phyloP scores from a whole-genome alignment of 2,888 invertebrate species.

The Stenodera caucasica region DNA sequence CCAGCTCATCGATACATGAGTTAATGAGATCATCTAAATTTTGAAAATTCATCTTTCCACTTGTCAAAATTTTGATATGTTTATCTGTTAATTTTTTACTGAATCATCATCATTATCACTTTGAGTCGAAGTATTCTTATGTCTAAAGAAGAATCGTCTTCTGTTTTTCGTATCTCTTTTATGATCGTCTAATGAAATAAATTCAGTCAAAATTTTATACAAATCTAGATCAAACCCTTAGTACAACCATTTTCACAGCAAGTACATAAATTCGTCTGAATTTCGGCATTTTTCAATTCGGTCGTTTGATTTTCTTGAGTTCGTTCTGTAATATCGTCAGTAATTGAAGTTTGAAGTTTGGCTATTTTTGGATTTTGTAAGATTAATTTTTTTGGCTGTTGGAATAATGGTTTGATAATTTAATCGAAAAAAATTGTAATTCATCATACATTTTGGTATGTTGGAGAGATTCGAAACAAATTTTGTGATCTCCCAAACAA shows the following conservation, averaged over 20 bases:
- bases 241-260: too few relatives aligned
- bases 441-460: background rate
- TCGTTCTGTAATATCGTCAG: background rate
- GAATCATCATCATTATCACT: background rate
- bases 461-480: conserved; percentile 11
- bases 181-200: too few relatives aligned
- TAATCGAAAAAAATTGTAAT: background rate
- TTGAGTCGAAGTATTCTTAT: background rate
- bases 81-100: too few relatives aligned
- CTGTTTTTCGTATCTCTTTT: background rate
- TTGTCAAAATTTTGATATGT: background rate
- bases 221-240: too few relatives aligned
- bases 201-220: too few relatives aligned
- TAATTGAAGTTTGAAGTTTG: conserved; percentile 1
- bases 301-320: conserved; percentile 2
- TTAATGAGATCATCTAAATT: background rate
- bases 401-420: background rate
- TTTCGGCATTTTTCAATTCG: background rate
- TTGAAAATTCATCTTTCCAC: background rate
- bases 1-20: background rate
- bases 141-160: background rate
- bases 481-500: conserved; percentile 9
- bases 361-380: conserved; percentile 16
- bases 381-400: conserved; percentile 17
- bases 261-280: background rate